Conservation (phyloP, 2,888 invertebrate species). For the Xylota sylvarum region DNA sequence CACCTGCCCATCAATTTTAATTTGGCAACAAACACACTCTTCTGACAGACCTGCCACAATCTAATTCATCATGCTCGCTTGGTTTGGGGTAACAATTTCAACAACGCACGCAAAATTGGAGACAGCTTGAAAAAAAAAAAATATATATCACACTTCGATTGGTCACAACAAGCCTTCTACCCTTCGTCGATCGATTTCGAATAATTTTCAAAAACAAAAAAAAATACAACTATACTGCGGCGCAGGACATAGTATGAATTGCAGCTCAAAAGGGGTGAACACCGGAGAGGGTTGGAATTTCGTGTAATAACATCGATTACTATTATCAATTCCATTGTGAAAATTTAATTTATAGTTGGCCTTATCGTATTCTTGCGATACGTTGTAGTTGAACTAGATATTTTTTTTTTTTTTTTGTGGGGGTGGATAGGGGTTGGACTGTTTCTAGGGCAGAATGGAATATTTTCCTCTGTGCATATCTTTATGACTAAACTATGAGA, state of each 20-base stretch:
- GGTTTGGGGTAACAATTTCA: not conserved
- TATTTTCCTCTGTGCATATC: constrained; percentile 14
- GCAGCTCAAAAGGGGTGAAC: not conserved
- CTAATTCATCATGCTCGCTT: constrained; percentile 11
- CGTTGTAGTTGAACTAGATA: constrained; percentile 10
- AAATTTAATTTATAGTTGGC: constrained; percentile 46
- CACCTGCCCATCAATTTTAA: constrained; percentile 15
- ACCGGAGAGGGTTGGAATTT: not conserved
- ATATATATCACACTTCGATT: not conserved
- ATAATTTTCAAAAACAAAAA: constrained; percentile 18
- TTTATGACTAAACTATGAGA: constrained; percentile 54
- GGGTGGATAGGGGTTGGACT: not conserved
- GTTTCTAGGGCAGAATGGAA: not conserved
- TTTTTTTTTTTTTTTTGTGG: not conserved
- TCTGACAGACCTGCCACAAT: constrained; percentile 4
- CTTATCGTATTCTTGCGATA: constrained; percentile 38
- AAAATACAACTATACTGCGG: not conserved
- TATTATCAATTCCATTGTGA: constrained; percentile 41
- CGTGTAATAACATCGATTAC: constrained; percentile 28
- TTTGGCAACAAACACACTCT: constrained; percentile 7
- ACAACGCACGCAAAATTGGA: not conserved
- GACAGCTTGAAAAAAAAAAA: no score
- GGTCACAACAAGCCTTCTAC: not conserved
- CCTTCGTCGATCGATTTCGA: not conserved
- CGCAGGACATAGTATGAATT: no score